Percentiles rank a stretch among this genome's conserved stretches.
These are phyloP conservation scores for Glossosoma conforme DNA, from an alignment of 1,140 invertebrate genomes.

Conservation along the genomic window DNA sequence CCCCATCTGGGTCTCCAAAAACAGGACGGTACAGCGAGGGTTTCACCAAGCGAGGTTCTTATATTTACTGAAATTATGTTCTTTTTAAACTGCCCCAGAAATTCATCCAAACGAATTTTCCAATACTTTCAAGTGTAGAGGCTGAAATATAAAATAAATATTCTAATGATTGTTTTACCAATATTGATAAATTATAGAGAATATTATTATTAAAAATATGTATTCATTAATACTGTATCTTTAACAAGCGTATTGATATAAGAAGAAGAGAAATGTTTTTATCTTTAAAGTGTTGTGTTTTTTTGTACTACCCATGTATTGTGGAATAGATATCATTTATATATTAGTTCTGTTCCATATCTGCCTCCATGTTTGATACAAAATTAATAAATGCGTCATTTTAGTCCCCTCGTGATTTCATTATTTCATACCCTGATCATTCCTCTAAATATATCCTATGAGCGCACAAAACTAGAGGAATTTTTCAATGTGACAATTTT, in stretches of 20 bases:
- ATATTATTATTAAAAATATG: slow-evolving; percentile 29
- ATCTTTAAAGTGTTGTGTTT: slow-evolving; percentile 32
- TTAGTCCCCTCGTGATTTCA: too few relatives aligned
- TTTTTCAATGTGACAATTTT: too few relatives aligned
- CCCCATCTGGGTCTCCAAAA: too few relatives aligned
- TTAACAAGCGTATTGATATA: slow-evolving; percentile 28
- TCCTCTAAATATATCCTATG: too few relatives aligned
- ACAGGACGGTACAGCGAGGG: too few relatives aligned
- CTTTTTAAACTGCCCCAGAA: too few relatives aligned
- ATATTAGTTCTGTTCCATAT: slow-evolving; percentile 26
- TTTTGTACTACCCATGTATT: slow-evolving; percentile 31
- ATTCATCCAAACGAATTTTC: background rate
- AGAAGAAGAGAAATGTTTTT: slow-evolving; percentile 30
- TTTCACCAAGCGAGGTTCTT: too few relatives aligned
- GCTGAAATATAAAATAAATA: slow-evolving; percentile 15
- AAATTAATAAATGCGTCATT: slow-evolving; percentile 31
- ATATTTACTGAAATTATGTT: too few relatives aligned
- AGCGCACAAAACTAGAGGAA: too few relatives aligned
- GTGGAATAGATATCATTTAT: slow-evolving; percentile 29
- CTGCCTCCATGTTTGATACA: slow-evolving; percentile 31
- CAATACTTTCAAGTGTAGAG: slow-evolving; percentile 11
- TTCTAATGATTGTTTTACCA: slow-evolving; percentile 29
- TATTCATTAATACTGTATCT: slow-evolving; percentile 26
- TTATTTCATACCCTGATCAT: too few relatives aligned
- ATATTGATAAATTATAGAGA: slow-evolving; percentile 27